phyloP scores from a whole-genome alignment of 2,797 vertebrate species.

The Rallus crepitans region DNA sequence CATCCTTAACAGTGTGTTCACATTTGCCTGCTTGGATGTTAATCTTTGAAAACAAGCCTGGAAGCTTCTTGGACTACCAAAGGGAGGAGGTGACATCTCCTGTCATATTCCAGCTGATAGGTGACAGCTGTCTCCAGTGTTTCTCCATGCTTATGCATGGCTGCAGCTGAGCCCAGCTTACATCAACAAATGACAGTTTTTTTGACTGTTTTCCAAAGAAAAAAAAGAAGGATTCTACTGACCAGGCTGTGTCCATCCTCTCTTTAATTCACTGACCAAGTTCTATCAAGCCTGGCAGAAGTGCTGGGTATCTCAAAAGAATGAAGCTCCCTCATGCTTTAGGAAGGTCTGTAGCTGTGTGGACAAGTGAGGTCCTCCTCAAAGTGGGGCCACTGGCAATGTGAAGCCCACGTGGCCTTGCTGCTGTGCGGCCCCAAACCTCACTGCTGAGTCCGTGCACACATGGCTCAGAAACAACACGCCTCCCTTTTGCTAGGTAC shows the following conservation, averaged over 20 bases:
- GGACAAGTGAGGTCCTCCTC: not conserved
- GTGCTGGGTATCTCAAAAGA: not conserved
- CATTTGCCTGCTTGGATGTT: not conserved
- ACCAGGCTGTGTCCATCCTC: not conserved
- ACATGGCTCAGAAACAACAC: not conserved
- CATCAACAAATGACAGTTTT: rapidly evolving
- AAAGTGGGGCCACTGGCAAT: not conserved
- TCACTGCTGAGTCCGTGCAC: not conserved
- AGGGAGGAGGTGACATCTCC: not conserved
- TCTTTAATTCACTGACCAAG: not conserved
- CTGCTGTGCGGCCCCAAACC: not conserved
- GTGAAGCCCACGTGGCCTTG: not conserved
- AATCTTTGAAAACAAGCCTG: not conserved
- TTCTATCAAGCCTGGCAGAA: not conserved
- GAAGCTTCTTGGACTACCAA: not conserved
- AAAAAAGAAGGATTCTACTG: not conserved
- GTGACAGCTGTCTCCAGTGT: not conserved
- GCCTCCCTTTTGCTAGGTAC: not conserved
- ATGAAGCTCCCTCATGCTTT: not conserved
- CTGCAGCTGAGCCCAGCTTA: not conserved
- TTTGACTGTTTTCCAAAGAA: not conserved
- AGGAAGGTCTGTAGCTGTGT: not conserved
- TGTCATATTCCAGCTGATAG: not conserved
- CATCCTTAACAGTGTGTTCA: not conserved
- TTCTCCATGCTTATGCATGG: not conserved